Evolutionary conservation across 2,113 vertebrate species (phyloP).

Genomic region (Podarcis cretensis): DNA sequence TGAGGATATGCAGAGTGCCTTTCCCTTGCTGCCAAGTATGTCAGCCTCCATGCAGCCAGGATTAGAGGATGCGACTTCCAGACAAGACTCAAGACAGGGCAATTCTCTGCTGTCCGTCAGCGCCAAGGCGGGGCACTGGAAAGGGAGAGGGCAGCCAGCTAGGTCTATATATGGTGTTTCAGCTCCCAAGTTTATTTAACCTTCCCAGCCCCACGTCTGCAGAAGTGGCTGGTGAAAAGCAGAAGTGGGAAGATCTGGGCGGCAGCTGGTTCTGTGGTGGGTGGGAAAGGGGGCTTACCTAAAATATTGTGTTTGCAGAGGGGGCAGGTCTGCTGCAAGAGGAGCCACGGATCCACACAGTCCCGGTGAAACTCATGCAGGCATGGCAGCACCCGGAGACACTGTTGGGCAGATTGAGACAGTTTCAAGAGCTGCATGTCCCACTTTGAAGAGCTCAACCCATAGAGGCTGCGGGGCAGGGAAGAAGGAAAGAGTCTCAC

Average conservation of each 20-base stretch:
- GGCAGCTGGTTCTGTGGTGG: neutral
- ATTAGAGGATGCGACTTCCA: neutral
- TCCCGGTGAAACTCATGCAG: slow-evolving; percentile 93
- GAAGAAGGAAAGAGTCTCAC: neutral
- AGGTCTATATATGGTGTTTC: no score
- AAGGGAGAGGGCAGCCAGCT: no score
- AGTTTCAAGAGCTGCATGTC: neutral
- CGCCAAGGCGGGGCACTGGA: no score
- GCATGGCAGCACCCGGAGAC: slow-evolving; percentile 92
- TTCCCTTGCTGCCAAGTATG: no score
- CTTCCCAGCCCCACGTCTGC: neutral
- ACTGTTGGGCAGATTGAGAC: slow-evolving; percentile 64
- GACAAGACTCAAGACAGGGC: neutral
- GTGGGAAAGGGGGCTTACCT: slow-evolving; percentile 70
- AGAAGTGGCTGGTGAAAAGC: neutral
- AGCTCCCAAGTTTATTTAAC: no score
- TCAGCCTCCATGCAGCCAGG: neutral
- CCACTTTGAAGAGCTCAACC: neutral
- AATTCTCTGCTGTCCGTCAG: neutral
- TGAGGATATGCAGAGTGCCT: no score
- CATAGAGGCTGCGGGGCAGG: neutral
- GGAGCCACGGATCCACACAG: slow-evolving; percentile 94
- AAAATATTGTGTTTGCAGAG: slow-evolving; percentile 93
- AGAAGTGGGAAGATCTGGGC: no score
- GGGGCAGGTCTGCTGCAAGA: slow-evolving; percentile 93